Percentiles rank a stretch among this genome's conserved stretches.
Conservation (phyloP, 2,797 vertebrate genomes). For the Crax fasciolata region DNA sequence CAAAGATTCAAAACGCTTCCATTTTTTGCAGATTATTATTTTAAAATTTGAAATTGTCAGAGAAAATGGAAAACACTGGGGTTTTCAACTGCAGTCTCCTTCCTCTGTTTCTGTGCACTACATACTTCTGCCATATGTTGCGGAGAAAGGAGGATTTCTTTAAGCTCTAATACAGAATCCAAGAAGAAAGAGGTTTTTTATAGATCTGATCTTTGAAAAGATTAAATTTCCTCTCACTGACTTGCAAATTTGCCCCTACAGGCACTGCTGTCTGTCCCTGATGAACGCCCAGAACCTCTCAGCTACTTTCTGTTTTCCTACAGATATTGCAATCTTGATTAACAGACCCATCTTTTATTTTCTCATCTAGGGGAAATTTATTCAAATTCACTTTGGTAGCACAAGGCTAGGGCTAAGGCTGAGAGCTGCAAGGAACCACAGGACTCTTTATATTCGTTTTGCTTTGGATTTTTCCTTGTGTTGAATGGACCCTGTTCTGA, state of each 20-base stretch:
- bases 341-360: slow-evolving; percentile 57
- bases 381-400: slow-evolving; percentile 85
- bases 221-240: slow-evolving; percentile 73
- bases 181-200: slow-evolving; percentile 67
- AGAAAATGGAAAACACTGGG: neutral
- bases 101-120: slow-evolving; percentile 14
- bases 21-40: neutral
- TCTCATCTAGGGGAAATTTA: slow-evolving; percentile 85
- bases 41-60: slow-evolving; percentile 4
- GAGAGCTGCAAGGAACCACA: slow-evolving; percentile 81
- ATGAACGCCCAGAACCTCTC: slow-evolving; percentile 24
- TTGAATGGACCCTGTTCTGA: neutral
- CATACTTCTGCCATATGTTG: slow-evolving; percentile 58
- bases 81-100: neutral
- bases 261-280: slow-evolving; percentile 41
- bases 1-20: neutral
- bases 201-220: slow-evolving; percentile 71
- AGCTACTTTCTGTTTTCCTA: slow-evolving; percentile 45
- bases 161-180: slow-evolving; percentile 55
- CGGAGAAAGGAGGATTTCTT: slow-evolving; percentile 64
- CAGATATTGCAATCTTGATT: slow-evolving; percentile 55
- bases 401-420: slow-evolving; percentile 82
- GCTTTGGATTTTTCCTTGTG: neutral
- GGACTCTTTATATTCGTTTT: slow-evolving; percentile 8
- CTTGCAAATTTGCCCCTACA: slow-evolving; percentile 67